These are phyloP conservation scores for Syrista parreyssii DNA, from an alignment of 2,888 invertebrate species.

Conservation along the genomic window DNA sequence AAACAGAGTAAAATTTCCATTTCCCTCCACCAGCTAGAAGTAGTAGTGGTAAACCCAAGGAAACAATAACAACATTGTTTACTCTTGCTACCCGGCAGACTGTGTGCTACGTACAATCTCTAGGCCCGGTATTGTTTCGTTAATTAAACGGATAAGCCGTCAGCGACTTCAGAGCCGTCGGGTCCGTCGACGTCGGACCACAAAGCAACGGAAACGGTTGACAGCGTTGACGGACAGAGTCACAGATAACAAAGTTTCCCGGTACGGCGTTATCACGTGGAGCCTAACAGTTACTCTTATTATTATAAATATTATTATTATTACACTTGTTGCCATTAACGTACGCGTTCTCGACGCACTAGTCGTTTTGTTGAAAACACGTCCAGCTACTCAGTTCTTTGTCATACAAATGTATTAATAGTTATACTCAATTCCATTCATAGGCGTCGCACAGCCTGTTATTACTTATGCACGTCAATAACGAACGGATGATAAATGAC, in stretches of 20 bases:
- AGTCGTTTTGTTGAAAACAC: not conserved
- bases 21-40: not conserved
- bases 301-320: not conserved
- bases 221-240: constrained; percentile 33
- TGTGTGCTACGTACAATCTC: constrained; percentile 33
- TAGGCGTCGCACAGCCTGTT: not conserved
- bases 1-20: not conserved
- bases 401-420: not conserved
- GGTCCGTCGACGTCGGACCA: constrained; percentile 24
- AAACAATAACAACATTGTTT: constrained; percentile 55
- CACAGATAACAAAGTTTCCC: constrained; percentile 31
- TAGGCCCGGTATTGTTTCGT: constrained; percentile 55
- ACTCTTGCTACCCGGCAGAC: constrained; percentile 36
- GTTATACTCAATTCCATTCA: not conserved
- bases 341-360: not conserved
- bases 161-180: constrained; percentile 25
- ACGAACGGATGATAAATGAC: not conserved
- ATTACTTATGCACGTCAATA: not conserved
- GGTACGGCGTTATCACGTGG: not conserved
- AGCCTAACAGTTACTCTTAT: not conserved
- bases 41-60: constrained; percentile 10
- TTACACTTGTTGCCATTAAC: not conserved
- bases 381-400: not conserved
- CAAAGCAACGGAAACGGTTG: constrained; percentile 55
- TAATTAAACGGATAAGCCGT: constrained; percentile 64